Base-by-base conservation (phyloP, 2,113 vertebrate species). In the Arvicanthis niloticus region DNA sequence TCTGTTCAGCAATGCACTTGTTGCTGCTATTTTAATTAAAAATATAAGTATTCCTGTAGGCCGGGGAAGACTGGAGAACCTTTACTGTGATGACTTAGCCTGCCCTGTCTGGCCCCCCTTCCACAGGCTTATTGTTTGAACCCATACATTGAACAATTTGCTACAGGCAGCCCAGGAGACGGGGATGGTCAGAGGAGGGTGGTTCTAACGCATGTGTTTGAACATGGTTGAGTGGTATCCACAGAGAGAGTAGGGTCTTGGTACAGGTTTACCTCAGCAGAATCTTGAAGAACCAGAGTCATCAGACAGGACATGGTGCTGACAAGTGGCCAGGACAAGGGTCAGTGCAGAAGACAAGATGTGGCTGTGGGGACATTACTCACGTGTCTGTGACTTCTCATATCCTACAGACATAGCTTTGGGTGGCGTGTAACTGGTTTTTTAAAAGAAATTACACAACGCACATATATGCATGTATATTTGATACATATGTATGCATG, bases 1-100 rank as follows among this genome's bases (percentile, higher is more conserved):
- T 89, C 78, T 70, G 34, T 31, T 68, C 26, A 77, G 67, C 4
- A 0, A 10, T 17, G 60, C 76, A 58, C 76, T 73, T 86, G 7
- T 45, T 95, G 45, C 29, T 48, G 60, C 56, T 48, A 45, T n/a
- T 87, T 94, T 88, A 62, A 89, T 65, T 89, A 95, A 92, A 60
- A 73, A 70, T 9, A 37, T 89, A 60, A 75, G 53, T 89, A 76
- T 73, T 73, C 48, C 37, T 89, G 51, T 58, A 40, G 68, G 11
- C 3, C 34, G 72, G 58, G 72, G 48, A 37, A 13, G 51, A 88
- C 19, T 67, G 53, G 29, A 31, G 31, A 34, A 48, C 68, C 62
- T 80, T 85, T 21, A 68, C 17, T 48, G 34, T 81, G 82, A 70
- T 17, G 82, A n/a, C 67, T 73, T 76, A 84, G 51, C 42, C 31